These are phyloP conservation scores for Halcyon senegalensis DNA, from an alignment of 2,113 vertebrate species.

Conservation along the genomic window DNA sequence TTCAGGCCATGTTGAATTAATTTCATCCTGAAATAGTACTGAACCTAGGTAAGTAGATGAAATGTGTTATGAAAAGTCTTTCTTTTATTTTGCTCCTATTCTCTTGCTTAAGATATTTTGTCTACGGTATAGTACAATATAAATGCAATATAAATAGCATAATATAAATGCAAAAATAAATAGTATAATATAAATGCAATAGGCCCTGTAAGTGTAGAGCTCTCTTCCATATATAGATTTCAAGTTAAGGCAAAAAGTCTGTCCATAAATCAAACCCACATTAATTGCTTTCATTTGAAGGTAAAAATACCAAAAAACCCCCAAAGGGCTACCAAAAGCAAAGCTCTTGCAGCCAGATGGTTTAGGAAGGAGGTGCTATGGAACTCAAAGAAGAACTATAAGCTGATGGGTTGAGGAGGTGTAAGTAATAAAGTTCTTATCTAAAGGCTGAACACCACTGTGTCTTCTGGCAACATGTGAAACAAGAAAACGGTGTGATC, in stretches of 20 bases:
- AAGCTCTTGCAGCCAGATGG: not conserved
- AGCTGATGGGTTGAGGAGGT: fast-evolving
- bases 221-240: not conserved
- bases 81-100: not conserved
- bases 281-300: not conserved
- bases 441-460: not conserved
- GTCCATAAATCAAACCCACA: not conserved
- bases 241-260: not conserved
- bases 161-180: not conserved
- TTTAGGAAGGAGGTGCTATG: not conserved
- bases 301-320: not conserved
- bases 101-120: not conserved
- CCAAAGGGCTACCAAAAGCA: not conserved
- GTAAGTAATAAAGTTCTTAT: not conserved
- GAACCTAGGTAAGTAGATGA: not conserved
- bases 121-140: not conserved
- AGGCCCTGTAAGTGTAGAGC: not conserved
- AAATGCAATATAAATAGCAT: not conserved
- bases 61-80: not conserved
- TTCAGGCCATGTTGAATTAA: not conserved
- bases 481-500: not conserved
- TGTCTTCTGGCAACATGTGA: not conserved
- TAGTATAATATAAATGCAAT: not conserved
- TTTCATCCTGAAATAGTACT: not conserved
- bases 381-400: not conserved